Evolutionary conservation across 1,140 invertebrate species (phyloP), one percentile per base, ranked within the genome.

Genomic region (Plectrocnemia conspersa): DNA sequence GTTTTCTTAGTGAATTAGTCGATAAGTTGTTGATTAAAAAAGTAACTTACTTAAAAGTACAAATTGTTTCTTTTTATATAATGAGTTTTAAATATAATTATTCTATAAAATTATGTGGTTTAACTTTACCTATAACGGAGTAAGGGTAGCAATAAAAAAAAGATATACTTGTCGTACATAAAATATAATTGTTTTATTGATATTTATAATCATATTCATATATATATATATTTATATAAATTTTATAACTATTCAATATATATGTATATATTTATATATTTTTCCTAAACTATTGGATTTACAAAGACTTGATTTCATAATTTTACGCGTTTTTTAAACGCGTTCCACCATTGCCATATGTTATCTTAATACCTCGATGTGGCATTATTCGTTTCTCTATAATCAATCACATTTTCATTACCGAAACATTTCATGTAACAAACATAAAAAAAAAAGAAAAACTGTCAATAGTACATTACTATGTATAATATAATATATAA

Each of bases 121-220:
- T n/a, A n/a, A n/a, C n/a, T n/a, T n/a, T n/a, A n/a, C n/a, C n/a
- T n/a, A n/a, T n/a, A n/a, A n/a, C n/a, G n/a, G n/a, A n/a, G n/a
- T n/a, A n/a, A n/a, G n/a, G n/a, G 68, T 65, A 62, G 65, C 69
- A 73, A 71, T 68, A 66, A 73, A 73, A 72, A 48, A 65, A 67
- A 67, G n/a, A 52, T n/a, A n/a, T n/a, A n/a, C n/a, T 61, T 48
- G 65, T 70, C 66, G 66, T 75, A 74, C 72, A 76, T 73, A 76
- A 76, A 76, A 76, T 76, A 76, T 76, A 76, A 59, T 54, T 56
- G 72, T 74, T 74, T 74, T 76, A 74, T 76, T 76, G 70, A 74
- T 76, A 73, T 74, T 74, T 73, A 68, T 71, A 74, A 73, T 58
- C 38, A 58, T 58, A 48, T 58, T 53, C 35, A 58, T 54, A 54